Evolutionary conservation across 2,888 invertebrate species (phyloP), one percentile per base, ranked within the genome.

Genomic region (Crocallis elinguaria): DNA sequence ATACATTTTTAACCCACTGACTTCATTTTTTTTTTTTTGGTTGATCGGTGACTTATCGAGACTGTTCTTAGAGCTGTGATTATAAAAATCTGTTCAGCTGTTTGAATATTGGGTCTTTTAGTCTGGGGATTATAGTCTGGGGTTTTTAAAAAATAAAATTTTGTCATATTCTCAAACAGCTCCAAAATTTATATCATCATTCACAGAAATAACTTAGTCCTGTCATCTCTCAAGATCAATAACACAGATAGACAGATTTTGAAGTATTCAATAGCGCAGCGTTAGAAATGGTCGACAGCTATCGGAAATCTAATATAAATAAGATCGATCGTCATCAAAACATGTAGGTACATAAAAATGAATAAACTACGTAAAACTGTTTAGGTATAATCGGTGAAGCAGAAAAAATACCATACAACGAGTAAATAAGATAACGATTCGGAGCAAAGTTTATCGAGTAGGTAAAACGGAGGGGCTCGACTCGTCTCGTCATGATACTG

Each of bases 401-500:
- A 37, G 25, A 39, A 38, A n/a, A 54, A 41, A 44, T 39, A 23
- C 16, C 29, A 36, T 12, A 30, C 39, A 17, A 19, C 25, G 12
- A 2, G 32, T 51, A 50, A 51, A 49, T 32, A 51, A 49, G 67
- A 71, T 73, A 68, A 70, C 38, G 38, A 61, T 51, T 44, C 52
- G 33, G 69, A 56, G 52, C 66, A 62, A 39, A 66, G 63, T 67
- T 73, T 68, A 70, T 71, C 66, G 49, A 38, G 39, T 49, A 30
- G 45, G 58, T n/a, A n/a, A n/a, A n/a, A n/a, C 30, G 60, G 39
- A 62, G 67, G 66, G 72, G 72, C 74, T 74, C 67, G 73, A 7
- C 71, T 23, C 39, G 45, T 43, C 32, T 63, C 66, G 63, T 67
- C 65, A 66, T 35, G 29, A 37, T 29, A 25, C 32, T 33, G n/a